Percentiles rank a stretch among this genome's conserved stretches.
These are phyloP conservation scores for Leptopilina boulardi DNA, from an alignment of 1,140 invertebrate species.

Conservation along the genomic window DNA sequence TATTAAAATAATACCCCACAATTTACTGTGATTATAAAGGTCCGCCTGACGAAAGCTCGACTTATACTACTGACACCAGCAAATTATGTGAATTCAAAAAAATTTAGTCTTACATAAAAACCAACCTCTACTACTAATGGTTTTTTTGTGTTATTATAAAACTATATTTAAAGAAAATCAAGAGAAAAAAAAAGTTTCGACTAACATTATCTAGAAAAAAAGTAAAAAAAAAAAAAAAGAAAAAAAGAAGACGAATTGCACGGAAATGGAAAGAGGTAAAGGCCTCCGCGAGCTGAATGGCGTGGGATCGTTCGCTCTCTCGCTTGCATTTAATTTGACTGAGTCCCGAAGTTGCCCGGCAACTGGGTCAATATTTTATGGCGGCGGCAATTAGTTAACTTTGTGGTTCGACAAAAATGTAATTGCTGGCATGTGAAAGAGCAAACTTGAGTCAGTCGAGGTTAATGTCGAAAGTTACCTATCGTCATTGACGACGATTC, in stretches of 20 bases:
- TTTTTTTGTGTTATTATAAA: no score
- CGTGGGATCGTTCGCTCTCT: conserved; percentile 40
- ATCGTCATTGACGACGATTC: conserved; percentile 52
- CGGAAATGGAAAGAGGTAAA: conserved; percentile 38
- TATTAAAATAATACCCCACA: no score
- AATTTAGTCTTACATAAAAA: no score
- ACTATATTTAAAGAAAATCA: conserved; percentile 34
- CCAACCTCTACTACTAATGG: no score
- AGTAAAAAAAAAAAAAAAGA: conserved; percentile 36
- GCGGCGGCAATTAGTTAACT: conserved; percentile 59
- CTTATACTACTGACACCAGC: no score
- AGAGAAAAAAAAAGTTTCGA: conserved; percentile 51
- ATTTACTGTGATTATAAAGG: no score
- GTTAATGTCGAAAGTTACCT: conserved; percentile 60
- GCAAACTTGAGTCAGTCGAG: conserved; percentile 51
- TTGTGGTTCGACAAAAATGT: conserved; percentile 56
- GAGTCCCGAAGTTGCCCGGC: conserved; percentile 53
- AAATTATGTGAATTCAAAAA: no score
- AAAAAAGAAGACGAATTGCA: conserved; percentile 11
- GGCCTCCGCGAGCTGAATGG: conserved; percentile 37
- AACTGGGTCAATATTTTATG: conserved; percentile 62
- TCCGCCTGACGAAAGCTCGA: no score
- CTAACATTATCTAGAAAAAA: conserved; percentile 35
- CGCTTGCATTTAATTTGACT: conserved; percentile 58
- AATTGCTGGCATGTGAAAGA: conserved; percentile 60